These are phyloP conservation scores for Oreocharis arfaki DNA, from an alignment of 2,113 vertebrate genomes.

Conservation along the genomic window DNA sequence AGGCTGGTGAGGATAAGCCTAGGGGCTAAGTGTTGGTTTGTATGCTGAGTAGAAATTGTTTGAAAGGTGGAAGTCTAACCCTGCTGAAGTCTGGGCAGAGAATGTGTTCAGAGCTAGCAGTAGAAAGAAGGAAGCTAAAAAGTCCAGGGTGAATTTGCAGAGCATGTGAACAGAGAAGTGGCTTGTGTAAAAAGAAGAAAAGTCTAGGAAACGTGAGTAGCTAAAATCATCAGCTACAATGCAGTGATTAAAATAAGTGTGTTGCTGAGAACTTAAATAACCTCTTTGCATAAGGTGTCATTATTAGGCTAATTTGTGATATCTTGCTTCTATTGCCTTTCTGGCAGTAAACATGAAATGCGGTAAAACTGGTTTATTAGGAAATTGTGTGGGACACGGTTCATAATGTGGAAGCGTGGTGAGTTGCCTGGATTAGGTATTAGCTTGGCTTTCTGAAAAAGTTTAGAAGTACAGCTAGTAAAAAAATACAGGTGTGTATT, in stretches of 20 bases:
- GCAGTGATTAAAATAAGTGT: neutral
- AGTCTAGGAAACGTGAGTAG: neutral
- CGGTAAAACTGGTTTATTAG: neutral
- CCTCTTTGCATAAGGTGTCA: neutral
- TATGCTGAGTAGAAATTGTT: neutral
- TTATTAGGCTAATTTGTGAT: neutral
- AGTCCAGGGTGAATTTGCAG: neutral
- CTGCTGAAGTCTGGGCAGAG: neutral
- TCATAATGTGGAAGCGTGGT: neutral
- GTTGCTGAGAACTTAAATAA: neutral
- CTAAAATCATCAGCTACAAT: neutral
- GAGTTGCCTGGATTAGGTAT: neutral
- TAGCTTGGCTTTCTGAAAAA: neutral
- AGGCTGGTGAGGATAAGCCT: neutral
- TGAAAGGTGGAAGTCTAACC: neutral
- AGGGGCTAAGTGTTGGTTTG: neutral
- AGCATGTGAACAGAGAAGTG: neutral
- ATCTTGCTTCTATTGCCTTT: neutral
- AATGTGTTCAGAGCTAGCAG: fast-evolving
- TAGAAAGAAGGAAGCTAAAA: neutral
- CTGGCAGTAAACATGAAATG: neutral
- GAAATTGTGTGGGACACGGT: fast-evolving
- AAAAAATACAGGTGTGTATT: fast-evolving
- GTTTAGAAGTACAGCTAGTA: neutral
- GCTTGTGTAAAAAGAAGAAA: neutral